Conservation (phyloP, 2,113 vertebrate species). For the Leiothrix lutea region DNA sequence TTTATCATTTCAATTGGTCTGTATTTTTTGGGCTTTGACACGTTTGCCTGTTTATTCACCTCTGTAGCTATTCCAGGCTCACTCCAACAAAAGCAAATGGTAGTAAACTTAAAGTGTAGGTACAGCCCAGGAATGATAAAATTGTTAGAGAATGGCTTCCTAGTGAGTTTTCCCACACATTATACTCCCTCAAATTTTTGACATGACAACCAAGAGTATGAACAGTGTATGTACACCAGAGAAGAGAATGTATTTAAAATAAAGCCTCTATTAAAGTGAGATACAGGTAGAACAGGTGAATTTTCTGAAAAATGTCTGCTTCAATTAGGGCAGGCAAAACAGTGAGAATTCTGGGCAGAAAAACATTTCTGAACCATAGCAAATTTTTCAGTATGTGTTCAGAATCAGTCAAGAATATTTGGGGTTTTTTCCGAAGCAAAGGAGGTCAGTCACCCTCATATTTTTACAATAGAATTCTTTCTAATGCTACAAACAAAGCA, state of each 20-base stretch:
- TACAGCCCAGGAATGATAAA: not conserved
- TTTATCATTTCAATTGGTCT: not conserved
- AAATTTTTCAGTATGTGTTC: not conserved
- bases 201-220: not conserved
- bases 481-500: not conserved
- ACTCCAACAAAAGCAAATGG: not conserved
- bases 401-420: not conserved
- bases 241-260: not conserved
- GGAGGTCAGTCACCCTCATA: not conserved
- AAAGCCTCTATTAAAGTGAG: not conserved
- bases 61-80: not conserved
- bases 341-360: not conserved
- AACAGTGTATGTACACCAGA: not conserved
- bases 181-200: not conserved
- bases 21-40: not conserved
- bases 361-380: not conserved
- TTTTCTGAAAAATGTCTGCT: not conserved
- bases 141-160: not conserved
- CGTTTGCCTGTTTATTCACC: not conserved
- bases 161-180: not conserved
- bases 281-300: not conserved
- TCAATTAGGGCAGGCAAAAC: not conserved
- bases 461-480: not conserved
- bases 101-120: not conserved
- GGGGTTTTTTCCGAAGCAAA: not conserved